phyloP scores from a whole-genome alignment of 1,140 invertebrate species.

The Camponotus floridanus region DNA sequence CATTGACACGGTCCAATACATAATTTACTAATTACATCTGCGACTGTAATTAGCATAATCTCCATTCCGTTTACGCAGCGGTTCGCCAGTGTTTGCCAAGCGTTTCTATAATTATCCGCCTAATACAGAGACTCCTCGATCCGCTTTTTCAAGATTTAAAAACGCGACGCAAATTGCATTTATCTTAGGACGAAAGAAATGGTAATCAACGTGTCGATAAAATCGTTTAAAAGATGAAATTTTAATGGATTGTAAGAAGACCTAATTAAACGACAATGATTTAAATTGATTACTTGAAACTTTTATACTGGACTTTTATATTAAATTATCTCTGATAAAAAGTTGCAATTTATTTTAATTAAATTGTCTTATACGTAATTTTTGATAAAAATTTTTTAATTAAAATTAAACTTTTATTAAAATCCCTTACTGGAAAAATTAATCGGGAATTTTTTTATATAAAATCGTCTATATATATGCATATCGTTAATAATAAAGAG shows the following conservation, averaged over 20 bases:
- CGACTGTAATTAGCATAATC: conserved; percentile 31
- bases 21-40: conserved; percentile 45
- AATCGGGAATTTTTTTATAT: background rate
- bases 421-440: background rate
- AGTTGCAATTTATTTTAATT: background rate
- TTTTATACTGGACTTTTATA: too few relatives aligned
- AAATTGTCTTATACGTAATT: background rate
- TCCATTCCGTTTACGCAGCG: background rate
- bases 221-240: background rate
- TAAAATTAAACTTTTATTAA: conserved; percentile 7
- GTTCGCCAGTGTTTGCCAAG: background rate
- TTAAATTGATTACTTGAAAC: too few relatives aligned
- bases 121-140: conserved; percentile 69
- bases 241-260: background rate
- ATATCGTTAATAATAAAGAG: background rate
- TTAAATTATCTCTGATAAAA: background rate
- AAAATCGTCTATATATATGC: background rate
- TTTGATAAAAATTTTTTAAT: too few relatives aligned
- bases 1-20: background rate
- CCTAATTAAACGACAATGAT: too few relatives aligned
- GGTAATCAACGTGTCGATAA: background rate
- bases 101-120: conserved; percentile 65
- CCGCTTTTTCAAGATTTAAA: conserved; percentile 41
- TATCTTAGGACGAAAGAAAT: background rate
- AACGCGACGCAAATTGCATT: background rate